Evolutionary conservation across 2,888 invertebrate species (phyloP).

Genomic region (Tigriopus californicus): DNA sequence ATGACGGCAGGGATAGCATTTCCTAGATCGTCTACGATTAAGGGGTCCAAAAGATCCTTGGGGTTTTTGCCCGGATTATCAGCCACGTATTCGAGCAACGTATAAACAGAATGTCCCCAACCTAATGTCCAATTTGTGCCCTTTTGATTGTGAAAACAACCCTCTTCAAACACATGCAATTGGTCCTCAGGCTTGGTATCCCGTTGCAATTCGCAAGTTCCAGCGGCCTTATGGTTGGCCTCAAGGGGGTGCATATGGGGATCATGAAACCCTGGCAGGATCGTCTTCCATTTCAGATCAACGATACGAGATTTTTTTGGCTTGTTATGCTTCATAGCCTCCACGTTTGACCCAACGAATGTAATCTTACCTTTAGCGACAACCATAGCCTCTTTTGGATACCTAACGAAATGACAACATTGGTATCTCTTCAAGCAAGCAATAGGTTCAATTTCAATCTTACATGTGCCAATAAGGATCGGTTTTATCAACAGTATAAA

Average conservation of each 20-base stretch:
- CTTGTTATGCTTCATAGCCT: background rate
- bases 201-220: background rate
- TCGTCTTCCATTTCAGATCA: background rate
- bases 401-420: background rate
- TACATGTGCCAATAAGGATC: background rate
- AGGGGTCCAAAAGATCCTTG: background rate
- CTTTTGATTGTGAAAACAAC: background rate
- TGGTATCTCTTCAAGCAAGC: too few species aligned
- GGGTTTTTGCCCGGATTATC: background rate
- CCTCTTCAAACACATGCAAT: background rate
- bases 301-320: background rate
- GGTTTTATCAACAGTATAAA: background rate
- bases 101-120: background rate
- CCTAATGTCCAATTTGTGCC: background rate
- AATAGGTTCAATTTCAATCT: background rate
- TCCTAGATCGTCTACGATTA: background rate
- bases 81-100: background rate
- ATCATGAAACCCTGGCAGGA: constrained; percentile 5
- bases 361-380: background rate
- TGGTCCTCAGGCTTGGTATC: background rate
- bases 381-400: background rate
- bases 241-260: constrained; percentile 2
- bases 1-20: background rate
- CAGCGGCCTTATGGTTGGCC: background rate
- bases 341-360: background rate